Percentiles rank a stretch among this genome's conserved stretches.
These are phyloP conservation scores for Tryphoninae sp. DNA, from an alignment of 2,888 invertebrate species.

Conservation along the genomic window DNA sequence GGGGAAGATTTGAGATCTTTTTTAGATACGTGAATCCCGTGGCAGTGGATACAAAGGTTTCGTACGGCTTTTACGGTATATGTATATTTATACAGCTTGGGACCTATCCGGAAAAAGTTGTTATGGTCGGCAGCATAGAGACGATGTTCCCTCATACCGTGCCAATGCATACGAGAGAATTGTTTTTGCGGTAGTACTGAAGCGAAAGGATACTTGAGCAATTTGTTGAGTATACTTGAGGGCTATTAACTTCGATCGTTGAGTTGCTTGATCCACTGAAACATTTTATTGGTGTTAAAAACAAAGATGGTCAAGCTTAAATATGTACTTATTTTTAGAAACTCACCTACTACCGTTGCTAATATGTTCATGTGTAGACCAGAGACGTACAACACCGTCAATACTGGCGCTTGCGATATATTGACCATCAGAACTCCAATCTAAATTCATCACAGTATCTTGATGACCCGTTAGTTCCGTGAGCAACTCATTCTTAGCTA, in stretches of 20 bases:
- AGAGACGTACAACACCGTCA: slow-evolving; percentile 77
- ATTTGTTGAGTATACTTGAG: slow-evolving; percentile 77
- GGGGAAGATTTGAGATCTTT: slow-evolving; percentile 33
- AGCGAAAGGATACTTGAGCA: slow-evolving; percentile 79
- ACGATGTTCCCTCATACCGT: slow-evolving; percentile 66
- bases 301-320: slow-evolving; percentile 19
- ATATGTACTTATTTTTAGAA: not conserved
- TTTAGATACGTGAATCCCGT: slow-evolving; percentile 26
- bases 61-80: not conserved
- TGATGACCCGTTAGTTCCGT: slow-evolving; percentile 79
- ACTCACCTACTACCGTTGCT: slow-evolving; percentile 73
- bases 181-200: slow-evolving; percentile 77
- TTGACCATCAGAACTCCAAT: slow-evolving; percentile 80
- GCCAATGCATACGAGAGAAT: slow-evolving; percentile 79
- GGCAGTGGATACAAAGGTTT: slow-evolving; percentile 46
- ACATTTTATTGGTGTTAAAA: slow-evolving; percentile 10
- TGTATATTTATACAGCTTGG: slow-evolving; percentile 35
- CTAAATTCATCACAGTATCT: slow-evolving; percentile 79
- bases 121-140: slow-evolving; percentile 11
- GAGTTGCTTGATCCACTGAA: slow-evolving; percentile 73
- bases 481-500: slow-evolving; percentile 76
- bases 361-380: slow-evolving; percentile 76
- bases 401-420: slow-evolving; percentile 79
- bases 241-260: slow-evolving; percentile 65
- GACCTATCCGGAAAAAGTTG: slow-evolving; percentile 18